Percentiles rank a stretch among this genome's conserved stretches.
phyloP scores from a whole-genome alignment of 2,797 vertebrate genomes.

The Australoheros facetus region DNA sequence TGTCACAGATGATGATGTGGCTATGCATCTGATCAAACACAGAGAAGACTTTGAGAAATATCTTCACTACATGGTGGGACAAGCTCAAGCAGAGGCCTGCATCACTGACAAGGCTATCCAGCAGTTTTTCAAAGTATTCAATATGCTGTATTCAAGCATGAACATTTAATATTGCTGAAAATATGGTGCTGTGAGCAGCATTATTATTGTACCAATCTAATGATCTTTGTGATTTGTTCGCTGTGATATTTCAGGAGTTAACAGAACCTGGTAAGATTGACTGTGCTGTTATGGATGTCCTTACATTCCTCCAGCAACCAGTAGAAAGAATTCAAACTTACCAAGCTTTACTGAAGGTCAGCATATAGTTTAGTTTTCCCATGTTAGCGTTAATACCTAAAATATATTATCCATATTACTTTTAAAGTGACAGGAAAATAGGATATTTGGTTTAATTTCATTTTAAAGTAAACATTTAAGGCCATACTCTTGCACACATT shows the following conservation, averaged over 20 bases:
- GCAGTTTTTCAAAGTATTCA: conserved; percentile 89
- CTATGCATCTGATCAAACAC: conserved; percentile 90
- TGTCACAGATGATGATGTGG: conserved; percentile 92
- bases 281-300: conserved; percentile 80
- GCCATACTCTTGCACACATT: not conserved
- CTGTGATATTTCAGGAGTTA: conserved; percentile 76
- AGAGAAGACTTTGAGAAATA: conserved; percentile 88
- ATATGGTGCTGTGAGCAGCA: not conserved
- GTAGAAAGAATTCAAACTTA: conserved; percentile 92
- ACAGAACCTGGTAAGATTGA: conserved; percentile 73
- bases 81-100: conserved; percentile 89
- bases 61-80: conserved; percentile 90
- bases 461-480: not conserved
- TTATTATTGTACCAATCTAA: not conserved
- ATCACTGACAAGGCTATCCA: conserved; percentile 87
- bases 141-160: not conserved
- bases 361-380: not conserved
- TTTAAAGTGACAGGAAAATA: no score
- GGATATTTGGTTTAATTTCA: no score
- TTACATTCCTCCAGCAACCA: conserved; percentile 92
- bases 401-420: not conserved
- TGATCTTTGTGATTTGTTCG: not conserved
- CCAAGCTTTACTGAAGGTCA: conserved; percentile 92
- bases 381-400: not conserved
- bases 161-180: not conserved